These are phyloP conservation scores for Neodiprion pinetum DNA, from an alignment of 1,140 invertebrate genomes.

Conservation along the genomic window DNA sequence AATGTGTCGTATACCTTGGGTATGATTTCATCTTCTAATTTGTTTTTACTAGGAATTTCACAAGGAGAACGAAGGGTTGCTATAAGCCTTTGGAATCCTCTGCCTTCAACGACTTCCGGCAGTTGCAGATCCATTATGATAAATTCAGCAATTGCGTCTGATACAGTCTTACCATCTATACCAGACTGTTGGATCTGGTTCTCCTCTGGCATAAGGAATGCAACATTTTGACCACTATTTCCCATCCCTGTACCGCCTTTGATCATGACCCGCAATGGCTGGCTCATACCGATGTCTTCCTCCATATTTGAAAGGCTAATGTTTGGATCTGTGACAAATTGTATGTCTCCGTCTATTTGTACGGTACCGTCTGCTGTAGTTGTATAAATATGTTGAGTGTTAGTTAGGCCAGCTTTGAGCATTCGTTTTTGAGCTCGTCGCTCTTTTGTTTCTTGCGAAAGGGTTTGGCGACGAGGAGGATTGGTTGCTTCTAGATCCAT, in stretches of 20 bases:
- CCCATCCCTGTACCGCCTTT: constrained; percentile 38
- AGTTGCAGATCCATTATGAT: constrained; percentile 60
- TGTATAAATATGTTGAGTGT: constrained; percentile 56
- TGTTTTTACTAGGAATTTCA: constrained; percentile 63
- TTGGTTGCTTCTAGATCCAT: constrained; percentile 55
- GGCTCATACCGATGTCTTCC: constrained; percentile 50
- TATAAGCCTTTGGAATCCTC: constrained; percentile 62
- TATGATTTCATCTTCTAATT: constrained; percentile 62
- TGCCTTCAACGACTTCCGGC: constrained; percentile 61
- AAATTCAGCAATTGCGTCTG: constrained; percentile 61
- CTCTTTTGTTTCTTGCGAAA: constrained; percentile 54
- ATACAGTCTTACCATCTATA: constrained; percentile 50
- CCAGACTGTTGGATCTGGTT: constrained; percentile 31
- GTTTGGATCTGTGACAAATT: constrained; percentile 58
- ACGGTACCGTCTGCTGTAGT: constrained; percentile 60
- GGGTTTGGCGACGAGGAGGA: constrained; percentile 45
- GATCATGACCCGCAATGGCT: constrained; percentile 53
- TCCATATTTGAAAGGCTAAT: constrained; percentile 49
- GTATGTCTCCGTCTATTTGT: constrained; percentile 59
- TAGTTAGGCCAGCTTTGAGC: constrained; percentile 46
- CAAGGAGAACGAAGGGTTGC: constrained; percentile 62
- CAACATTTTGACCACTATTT: constrained; percentile 41
- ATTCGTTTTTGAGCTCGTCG: constrained; percentile 53
- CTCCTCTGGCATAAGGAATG: constrained; percentile 48
- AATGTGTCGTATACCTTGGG: constrained; percentile 61